These are phyloP conservation scores for Gallinago stenura DNA, from an alignment of 2,797 vertebrate species.

Conservation along the genomic window DNA sequence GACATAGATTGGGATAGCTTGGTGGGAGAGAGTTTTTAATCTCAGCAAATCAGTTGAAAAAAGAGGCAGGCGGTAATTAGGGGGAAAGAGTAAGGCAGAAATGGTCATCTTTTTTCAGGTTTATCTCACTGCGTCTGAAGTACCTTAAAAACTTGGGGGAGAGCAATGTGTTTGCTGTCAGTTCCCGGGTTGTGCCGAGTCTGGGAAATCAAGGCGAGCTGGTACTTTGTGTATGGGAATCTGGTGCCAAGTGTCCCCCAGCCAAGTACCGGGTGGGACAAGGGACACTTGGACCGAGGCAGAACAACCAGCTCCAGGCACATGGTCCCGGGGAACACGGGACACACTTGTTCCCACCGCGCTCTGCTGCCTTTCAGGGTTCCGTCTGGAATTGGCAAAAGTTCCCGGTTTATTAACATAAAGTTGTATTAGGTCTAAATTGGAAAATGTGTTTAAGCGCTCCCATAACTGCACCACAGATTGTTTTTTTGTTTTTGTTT, in stretches of 20 bases:
- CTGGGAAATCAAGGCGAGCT: background rate
- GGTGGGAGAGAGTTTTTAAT: conserved; percentile 6
- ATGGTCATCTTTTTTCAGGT: background rate
- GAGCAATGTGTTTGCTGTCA: background rate
- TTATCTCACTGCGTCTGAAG: background rate
- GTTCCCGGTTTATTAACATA: background rate
- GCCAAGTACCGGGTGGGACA: background rate
- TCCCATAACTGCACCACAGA: background rate
- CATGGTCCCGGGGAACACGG: background rate
- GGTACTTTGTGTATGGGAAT: background rate
- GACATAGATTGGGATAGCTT: background rate
- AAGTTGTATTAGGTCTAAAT: background rate
- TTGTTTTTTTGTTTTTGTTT: conserved; percentile 39
- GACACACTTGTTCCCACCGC: background rate
- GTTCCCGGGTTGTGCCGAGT: background rate
- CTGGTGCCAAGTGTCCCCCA: background rate
- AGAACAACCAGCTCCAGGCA: conserved; percentile 33
- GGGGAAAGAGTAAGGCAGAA: background rate
- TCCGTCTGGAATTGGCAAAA: conserved; percentile 25
- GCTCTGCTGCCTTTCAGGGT: background rate
- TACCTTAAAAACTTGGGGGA: background rate
- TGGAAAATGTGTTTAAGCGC: background rate
- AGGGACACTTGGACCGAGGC: background rate
- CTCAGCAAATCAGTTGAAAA: background rate
- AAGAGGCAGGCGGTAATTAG: background rate